A percentile compares a stretch with the other conserved stretches of the same genome.
Evolutionary conservation across 1,140 invertebrate genomes (phyloP).

Genomic region (Aplysia californica): DNA sequence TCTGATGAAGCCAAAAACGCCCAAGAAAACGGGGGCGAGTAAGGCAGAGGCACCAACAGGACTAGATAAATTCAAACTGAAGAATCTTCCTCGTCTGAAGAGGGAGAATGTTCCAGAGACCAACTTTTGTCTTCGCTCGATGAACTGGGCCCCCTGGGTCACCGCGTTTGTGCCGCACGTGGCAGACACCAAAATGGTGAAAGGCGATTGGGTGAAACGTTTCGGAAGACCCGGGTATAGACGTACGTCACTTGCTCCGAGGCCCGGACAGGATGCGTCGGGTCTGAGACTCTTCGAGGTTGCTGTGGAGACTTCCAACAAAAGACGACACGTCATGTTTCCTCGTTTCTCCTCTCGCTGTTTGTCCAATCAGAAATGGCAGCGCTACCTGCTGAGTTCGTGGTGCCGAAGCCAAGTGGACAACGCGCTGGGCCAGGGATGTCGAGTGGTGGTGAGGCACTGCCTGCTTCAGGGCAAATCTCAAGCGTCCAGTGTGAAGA

Average conservation of each 20-base stretch:
- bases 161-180: neutral
- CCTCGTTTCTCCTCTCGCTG: neutral
- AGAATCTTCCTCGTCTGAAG: conserved; percentile 31
- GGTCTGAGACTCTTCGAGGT: neutral
- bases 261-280: neutral
- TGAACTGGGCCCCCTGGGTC: conserved; percentile 14
- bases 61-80: conserved; percentile 4
- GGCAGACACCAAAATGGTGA: neutral
- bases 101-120: conserved; percentile 35
- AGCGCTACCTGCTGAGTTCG: neutral
- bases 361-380: neutral
- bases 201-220: neutral
- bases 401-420: neutral
- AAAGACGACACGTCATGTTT: conserved; percentile 2
- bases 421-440: neutral
- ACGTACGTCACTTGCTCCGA: neutral
- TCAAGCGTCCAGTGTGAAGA: neutral
- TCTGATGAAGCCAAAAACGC: neutral
- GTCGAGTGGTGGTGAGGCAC: neutral
- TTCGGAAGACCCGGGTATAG: neutral
- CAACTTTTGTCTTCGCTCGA: conserved; percentile 18
- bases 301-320: neutral
- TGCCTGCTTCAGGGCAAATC: neutral
- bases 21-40: neutral
- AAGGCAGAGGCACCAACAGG: no score